These are phyloP conservation scores for Tenrec ecaudatus DNA, from an alignment of 2,113 vertebrate genomes.

Conservation along the genomic window DNA sequence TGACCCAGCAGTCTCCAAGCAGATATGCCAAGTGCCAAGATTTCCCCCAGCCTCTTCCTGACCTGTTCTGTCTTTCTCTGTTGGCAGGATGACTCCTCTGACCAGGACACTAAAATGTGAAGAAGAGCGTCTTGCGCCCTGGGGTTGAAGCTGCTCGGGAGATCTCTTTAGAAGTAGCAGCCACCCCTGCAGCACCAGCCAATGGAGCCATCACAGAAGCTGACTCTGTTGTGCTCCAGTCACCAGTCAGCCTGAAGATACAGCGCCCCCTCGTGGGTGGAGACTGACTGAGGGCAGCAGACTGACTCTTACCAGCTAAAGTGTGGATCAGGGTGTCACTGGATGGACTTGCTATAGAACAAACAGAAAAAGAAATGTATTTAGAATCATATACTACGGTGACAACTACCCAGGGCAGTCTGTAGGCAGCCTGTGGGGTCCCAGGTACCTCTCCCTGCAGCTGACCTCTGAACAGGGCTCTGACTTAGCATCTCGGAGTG, in stretches of 20 bases:
- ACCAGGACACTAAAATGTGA: constrained; percentile 72
- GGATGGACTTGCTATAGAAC: neutral
- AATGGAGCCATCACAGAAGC: neutral
- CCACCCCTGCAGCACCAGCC: constrained; percentile 5
- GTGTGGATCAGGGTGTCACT: neutral
- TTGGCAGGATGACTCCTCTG: constrained; percentile 66
- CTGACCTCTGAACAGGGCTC: neutral
- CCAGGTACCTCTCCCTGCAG: neutral
- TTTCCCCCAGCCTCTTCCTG: neutral
- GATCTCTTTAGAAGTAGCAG: constrained; percentile 43
- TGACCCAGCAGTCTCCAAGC: neutral
- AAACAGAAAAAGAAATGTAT: neutral
- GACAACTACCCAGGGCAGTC: neutral
- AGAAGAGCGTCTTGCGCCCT: constrained; percentile 33
- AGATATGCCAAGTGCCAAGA: neutral
- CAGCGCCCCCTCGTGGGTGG: fast-evolving
- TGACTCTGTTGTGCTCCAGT: fast-evolving
- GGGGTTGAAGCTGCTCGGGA: constrained; percentile 55
- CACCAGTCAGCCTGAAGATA: neutral
- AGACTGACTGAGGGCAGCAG: neutral
- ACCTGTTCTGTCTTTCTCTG: constrained; percentile 40
- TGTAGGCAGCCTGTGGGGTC: neutral
- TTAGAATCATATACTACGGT: constrained; percentile 20
- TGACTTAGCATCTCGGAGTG: neutral
- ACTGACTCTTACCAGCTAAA: neutral